Percentiles rank a stretch among this genome's conserved stretches.
These are phyloP conservation scores for Clinocottus analis DNA, from an alignment of 2,113 vertebrate species.

Conservation along the genomic window DNA sequence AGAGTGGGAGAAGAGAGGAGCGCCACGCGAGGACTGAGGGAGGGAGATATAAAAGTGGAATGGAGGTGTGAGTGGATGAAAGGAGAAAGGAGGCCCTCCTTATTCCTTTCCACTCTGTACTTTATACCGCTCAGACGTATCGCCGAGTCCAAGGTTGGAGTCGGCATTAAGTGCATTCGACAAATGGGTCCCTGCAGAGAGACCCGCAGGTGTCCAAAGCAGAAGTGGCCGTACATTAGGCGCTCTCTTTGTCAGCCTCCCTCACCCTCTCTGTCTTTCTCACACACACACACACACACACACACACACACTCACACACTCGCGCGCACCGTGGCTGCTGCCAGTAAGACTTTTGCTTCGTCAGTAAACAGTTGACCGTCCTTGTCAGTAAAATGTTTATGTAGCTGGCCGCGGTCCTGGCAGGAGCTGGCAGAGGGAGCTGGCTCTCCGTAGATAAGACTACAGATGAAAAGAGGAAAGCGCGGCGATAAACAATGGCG, in stretches of 20 bases:
- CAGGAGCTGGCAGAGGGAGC: constrained; percentile 65
- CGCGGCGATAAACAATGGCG: constrained; percentile 67
- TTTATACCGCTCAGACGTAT: constrained; percentile 32
- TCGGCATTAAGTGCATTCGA: constrained; percentile 64
- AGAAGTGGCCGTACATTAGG: constrained; percentile 61
- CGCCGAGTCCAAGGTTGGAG: constrained; percentile 43
- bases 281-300: constrained; percentile 9
- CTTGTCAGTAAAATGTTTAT: constrained; percentile 87
- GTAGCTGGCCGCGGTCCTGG: constrained; percentile 77
- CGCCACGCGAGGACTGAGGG: neutral
- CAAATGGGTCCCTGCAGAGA: constrained; percentile 65
- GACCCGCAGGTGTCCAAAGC: constrained; percentile 58
- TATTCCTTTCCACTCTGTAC: constrained; percentile 20
- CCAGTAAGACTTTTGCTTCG: constrained; percentile 85
- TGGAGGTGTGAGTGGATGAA: constrained; percentile 8
- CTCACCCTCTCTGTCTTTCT: neutral
- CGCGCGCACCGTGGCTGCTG: constrained; percentile 63
- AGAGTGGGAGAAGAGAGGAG: neutral
- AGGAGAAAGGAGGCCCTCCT: neutral
- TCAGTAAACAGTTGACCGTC: constrained; percentile 87
- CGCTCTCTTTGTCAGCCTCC: constrained; percentile 39
- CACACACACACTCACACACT: constrained; percentile 18
- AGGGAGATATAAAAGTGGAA: neutral
- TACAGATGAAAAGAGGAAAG: constrained; percentile 68
- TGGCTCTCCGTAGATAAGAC: constrained; percentile 69